Percentiles rank a stretch among this genome's conserved stretches.
Evolutionary conservation across 2,888 invertebrate genomes (phyloP).

Genomic region (Ferdinandea cuprea): DNA sequence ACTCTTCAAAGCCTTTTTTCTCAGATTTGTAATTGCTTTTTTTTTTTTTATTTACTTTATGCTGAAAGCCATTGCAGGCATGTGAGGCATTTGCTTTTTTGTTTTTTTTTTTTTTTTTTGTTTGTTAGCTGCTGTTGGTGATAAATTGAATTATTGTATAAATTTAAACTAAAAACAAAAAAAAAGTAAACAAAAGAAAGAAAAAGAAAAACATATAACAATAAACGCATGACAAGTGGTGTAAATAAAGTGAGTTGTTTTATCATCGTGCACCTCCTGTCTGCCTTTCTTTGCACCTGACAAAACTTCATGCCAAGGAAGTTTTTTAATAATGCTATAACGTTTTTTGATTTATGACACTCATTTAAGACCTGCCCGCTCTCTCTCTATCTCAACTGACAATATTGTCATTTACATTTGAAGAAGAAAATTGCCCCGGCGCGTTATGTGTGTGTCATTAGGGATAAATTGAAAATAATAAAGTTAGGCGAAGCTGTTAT

Average conservation of each 20-base stretch:
- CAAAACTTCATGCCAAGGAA: no score
- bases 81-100: slow-evolving; percentile 37
- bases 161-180: slow-evolving; percentile 27
- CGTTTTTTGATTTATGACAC: slow-evolving; percentile 54
- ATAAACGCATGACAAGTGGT: slow-evolving; percentile 27
- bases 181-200: slow-evolving; percentile 12
- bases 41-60: no score
- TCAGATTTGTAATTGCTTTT: slow-evolving; percentile 31
- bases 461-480: slow-evolving; percentile 70
- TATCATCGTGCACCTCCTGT: slow-evolving; percentile 56
- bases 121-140: slow-evolving; percentile 72
- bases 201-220: neutral
- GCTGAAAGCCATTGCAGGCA: slow-evolving; percentile 70
- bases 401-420: slow-evolving; percentile 43
- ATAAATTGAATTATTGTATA: slow-evolving; percentile 63
- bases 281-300: neutral
- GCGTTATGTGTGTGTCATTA: slow-evolving; percentile 51
- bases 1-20: slow-evolving; percentile 68
- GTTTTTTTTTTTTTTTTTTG: slow-evolving; percentile 20
- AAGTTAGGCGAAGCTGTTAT: slow-evolving; percentile 54
- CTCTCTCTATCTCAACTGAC: neutral
- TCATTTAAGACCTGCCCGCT: slow-evolving; percentile 28
- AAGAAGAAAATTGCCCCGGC: slow-evolving; percentile 14
- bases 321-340: slow-evolving; percentile 64
- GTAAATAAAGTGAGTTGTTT: slow-evolving; percentile 33